These are phyloP conservation scores for Mionectes macconnelli DNA, from an alignment of 2,113 vertebrate species.

Conservation along the genomic window DNA sequence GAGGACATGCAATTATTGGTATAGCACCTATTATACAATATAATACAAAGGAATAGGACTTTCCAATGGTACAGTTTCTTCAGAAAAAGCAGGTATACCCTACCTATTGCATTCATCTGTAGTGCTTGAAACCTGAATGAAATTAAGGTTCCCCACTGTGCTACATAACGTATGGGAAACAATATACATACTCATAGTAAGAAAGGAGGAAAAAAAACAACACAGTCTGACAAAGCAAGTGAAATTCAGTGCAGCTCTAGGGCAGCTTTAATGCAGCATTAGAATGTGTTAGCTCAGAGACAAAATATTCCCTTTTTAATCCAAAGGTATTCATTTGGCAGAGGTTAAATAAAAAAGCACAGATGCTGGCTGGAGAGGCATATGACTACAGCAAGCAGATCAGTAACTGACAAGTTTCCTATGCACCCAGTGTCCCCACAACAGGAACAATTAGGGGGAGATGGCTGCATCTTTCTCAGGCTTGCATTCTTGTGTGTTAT, in stretches of 20 bases:
- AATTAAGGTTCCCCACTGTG: constrained; percentile 71
- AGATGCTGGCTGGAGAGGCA: constrained; percentile 75
- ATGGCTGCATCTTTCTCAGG: constrained; percentile 18
- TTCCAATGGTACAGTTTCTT: constrained; percentile 71
- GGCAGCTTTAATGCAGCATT: constrained; percentile 76
- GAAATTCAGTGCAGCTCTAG: constrained; percentile 76
- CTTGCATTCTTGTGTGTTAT: neutral
- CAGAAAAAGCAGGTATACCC: constrained; percentile 71
- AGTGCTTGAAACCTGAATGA: constrained; percentile 73
- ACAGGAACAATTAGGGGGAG: neutral
- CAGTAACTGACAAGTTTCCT: constrained; percentile 52
- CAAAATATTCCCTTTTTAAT: constrained; percentile 68
- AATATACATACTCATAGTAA: constrained; percentile 46
- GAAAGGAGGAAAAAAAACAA: constrained; percentile 37
- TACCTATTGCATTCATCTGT: constrained; percentile 76
- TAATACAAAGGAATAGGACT: constrained; percentile 81
- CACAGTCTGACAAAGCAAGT: constrained; percentile 65
- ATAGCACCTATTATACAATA: constrained; percentile 85
- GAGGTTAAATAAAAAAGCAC: constrained; percentile 72
- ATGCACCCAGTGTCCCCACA: neutral
- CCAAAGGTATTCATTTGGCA: constrained; percentile 73
- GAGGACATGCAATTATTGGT: constrained; percentile 84
- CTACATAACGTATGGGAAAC: constrained; percentile 74
- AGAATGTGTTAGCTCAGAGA: constrained; percentile 68
- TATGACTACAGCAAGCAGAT: constrained; percentile 74